Percentiles rank a stretch among this genome's conserved stretches.
Evolutionary conservation across 2,797 vertebrate genomes (phyloP).

Genomic region (Anguilla megastoma): DNA sequence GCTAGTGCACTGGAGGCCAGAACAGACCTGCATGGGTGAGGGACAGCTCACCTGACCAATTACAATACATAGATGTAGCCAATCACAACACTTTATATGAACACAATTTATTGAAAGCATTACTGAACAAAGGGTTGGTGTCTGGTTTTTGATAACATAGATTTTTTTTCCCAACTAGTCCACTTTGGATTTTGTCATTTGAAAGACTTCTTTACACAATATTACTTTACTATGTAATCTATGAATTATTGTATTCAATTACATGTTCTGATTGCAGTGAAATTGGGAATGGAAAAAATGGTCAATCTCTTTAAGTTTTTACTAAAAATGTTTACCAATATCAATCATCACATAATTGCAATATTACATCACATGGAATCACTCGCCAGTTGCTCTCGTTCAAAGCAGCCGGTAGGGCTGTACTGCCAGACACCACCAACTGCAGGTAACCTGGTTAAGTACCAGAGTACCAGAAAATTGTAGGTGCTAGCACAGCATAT

Average conservation of each 20-base stretch:
- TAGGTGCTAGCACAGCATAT: not conserved
- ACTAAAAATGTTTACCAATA: not conserved
- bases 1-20: constrained; percentile 82
- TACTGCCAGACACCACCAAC: not conserved
- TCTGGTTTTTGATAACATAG: not conserved
- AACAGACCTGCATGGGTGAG: constrained; percentile 88
- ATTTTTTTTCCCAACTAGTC: not conserved
- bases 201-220: not conserved
- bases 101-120: not conserved
- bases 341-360: not conserved
- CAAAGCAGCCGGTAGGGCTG: not conserved
- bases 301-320: not conserved
- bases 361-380: not conserved
- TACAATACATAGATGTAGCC: not conserved
- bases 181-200: not conserved
- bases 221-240: not conserved
- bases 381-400: not conserved
- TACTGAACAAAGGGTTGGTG: not conserved
- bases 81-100: not conserved
- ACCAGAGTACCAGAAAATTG: constrained; percentile 1
- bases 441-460: not conserved
- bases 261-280: not conserved
- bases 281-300: not conserved
- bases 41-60: not conserved
- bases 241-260: not conserved